These are phyloP conservation scores for Formica exsecta DNA, from an alignment of 1,140 invertebrate species.

Conservation along the genomic window DNA sequence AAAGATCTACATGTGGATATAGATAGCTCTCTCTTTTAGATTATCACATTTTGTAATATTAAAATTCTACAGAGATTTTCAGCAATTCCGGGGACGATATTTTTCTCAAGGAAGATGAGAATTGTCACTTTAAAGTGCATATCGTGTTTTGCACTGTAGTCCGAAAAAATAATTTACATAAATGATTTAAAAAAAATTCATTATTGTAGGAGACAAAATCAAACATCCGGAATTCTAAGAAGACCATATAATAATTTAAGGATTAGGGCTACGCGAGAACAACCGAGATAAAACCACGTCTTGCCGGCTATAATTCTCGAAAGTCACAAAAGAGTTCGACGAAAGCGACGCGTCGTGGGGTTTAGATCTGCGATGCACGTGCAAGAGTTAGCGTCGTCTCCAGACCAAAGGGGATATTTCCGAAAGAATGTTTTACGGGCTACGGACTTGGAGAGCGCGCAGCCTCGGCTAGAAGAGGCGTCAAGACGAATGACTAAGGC, in stretches of 20 bases:
- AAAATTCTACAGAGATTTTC: constrained; percentile 20
- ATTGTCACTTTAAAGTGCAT: not conserved
- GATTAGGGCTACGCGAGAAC: not conserved
- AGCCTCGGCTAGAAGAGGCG: constrained; percentile 59
- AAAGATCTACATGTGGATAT: not conserved
- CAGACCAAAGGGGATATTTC: constrained; percentile 32
- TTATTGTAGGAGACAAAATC: not conserved
- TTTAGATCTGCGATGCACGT: constrained; percentile 14
- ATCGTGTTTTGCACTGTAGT: not conserved
- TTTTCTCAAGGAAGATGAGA: not conserved
- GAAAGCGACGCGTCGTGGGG: constrained; percentile 15
- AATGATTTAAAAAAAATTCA: constrained; percentile 22
- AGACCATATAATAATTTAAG: not conserved
- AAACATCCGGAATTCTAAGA: not conserved
- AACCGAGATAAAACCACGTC: not conserved
- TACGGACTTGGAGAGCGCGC: constrained; percentile 32
- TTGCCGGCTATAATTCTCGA: constrained; percentile 27
- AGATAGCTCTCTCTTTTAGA: not conserved
- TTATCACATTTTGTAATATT: not conserved
- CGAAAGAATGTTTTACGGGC: constrained; percentile 46
- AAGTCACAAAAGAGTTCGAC: constrained; percentile 21
- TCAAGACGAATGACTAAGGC: constrained; percentile 73
- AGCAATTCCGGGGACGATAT: not conserved
- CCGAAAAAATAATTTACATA: not conserved
- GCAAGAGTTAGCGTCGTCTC: constrained; percentile 17